phyloP scores from a whole-genome alignment of 92 coral and sea anemone genomes.

The Muricea muricata region DNA sequence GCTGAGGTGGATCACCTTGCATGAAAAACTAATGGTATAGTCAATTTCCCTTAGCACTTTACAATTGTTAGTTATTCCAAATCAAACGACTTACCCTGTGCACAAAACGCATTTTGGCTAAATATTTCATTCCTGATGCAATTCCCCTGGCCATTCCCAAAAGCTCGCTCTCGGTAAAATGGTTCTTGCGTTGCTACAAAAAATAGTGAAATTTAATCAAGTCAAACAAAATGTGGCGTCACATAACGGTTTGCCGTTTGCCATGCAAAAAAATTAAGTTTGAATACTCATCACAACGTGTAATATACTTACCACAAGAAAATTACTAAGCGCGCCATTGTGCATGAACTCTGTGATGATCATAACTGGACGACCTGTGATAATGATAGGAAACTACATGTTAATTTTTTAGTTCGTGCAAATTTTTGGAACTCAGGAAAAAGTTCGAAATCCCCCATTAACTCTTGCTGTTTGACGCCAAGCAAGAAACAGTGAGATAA shows the following conservation, averaged over 20 bases:
- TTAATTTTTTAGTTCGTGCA: not conserved
- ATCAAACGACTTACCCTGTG: slow-evolving; percentile 78
- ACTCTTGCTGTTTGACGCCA: too few relatives aligned
- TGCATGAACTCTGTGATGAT: slow-evolving; percentile 96
- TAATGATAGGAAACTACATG: not conserved
- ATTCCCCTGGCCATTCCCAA: slow-evolving; percentile 93
- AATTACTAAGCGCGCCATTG: slow-evolving; percentile 86
- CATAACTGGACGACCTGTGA: slow-evolving; percentile 82
- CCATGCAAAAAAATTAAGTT: too few relatives aligned
- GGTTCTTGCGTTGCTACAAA: slow-evolving; percentile 8
- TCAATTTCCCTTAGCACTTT: too few relatives aligned
- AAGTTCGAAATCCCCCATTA: not conserved
- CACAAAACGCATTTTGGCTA: slow-evolving; percentile 85
- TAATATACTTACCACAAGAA: slow-evolving; percentile 70
- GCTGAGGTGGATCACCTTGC: too few relatives aligned
- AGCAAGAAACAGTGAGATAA: too few relatives aligned
- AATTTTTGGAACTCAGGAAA: not conserved
- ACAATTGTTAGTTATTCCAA: too few relatives aligned
- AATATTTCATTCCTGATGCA: slow-evolving; percentile 93
- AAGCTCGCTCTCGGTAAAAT: slow-evolving; percentile 62
- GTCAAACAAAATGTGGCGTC: too few relatives aligned
- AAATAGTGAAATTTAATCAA: too few relatives aligned
- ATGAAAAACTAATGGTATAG: too few relatives aligned
- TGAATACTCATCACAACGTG: not conserved
- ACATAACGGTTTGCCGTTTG: too few relatives aligned